Percentiles rank a stretch among this genome's conserved stretches.
Evolutionary conservation across 1,140 invertebrate genomes (phyloP).

Genomic region (Euura lappo): DNA sequence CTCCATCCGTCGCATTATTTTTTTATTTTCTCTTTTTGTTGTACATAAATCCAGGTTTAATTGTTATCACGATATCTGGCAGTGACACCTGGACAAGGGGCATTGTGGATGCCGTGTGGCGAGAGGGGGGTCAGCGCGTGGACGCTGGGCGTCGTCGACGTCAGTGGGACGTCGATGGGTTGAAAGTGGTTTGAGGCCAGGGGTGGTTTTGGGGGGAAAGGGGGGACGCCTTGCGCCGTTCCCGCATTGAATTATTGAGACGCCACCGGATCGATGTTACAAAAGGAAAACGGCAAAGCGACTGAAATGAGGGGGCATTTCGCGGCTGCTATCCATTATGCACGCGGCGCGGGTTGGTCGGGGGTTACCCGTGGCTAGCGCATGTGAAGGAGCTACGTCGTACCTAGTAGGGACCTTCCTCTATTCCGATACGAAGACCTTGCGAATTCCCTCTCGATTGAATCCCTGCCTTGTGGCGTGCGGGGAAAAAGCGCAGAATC

Average conservation of each 20-base stretch:
- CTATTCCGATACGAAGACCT: no score
- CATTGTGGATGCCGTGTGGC: conserved; percentile 35
- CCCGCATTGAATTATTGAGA: conserved; percentile 61
- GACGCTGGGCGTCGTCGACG: conserved; percentile 54
- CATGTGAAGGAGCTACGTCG: not conserved
- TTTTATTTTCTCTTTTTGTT: not conserved
- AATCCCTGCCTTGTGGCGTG: no score
- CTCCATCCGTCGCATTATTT: not conserved
- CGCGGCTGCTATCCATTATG: conserved; percentile 57
- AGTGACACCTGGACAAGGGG: conserved; percentile 40
- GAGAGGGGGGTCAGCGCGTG: conserved; percentile 14
- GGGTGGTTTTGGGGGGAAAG: conserved; percentile 1
- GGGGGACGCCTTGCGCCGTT: conserved; percentile 54
- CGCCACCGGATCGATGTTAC: conserved; percentile 58
- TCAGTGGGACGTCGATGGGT: not conserved
- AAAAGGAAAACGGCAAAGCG: conserved; percentile 55
- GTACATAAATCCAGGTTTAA: not conserved
- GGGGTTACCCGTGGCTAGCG: not conserved
- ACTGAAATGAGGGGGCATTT: conserved; percentile 57
- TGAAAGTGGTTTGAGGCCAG: conserved; percentile 3
- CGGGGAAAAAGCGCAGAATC: no score
- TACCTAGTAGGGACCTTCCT: no score
- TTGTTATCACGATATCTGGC: conserved; percentile 26
- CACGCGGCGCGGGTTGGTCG: conserved; percentile 34
- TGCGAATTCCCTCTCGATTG: no score